A percentile compares a stretch with the other conserved stretches of the same genome.
phyloP scores from a whole-genome alignment of 2,113 vertebrate species.

The Deroptyus accipitrinus region DNA sequence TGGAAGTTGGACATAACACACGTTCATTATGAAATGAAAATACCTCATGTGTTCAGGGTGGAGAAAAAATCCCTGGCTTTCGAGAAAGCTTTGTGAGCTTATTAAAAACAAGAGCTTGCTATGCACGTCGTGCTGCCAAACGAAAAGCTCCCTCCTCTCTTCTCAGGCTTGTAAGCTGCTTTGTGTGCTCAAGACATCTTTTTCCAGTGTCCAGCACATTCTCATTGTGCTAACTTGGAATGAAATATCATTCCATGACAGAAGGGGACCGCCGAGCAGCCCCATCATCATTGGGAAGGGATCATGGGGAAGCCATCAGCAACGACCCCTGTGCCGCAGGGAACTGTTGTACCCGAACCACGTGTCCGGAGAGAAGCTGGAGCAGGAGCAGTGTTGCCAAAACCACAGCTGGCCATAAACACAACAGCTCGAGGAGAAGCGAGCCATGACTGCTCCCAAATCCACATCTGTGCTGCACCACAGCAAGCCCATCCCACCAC shows the following conservation, averaged over 20 bases:
- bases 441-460: not conserved
- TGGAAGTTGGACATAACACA: slow-evolving; percentile 32
- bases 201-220: slow-evolving; percentile 9
- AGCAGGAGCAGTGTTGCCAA: not conserved
- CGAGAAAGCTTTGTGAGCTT: slow-evolving; percentile 59
- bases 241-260: not conserved
- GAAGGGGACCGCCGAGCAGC: not conserved
- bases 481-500: fast-evolving
- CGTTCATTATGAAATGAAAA: slow-evolving; percentile 56
- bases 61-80: slow-evolving; percentile 54
- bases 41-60: slow-evolving; percentile 38
- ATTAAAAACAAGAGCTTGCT: slow-evolving; percentile 35
- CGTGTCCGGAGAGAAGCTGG: not conserved
- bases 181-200: not conserved
- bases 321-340: not conserved
- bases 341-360: not conserved
- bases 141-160: slow-evolving; percentile 25
- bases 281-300: not conserved
- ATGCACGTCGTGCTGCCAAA: not conserved
- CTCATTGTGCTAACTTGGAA: not conserved
- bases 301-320: not conserved
- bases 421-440: not conserved
- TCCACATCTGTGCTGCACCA: not conserved
- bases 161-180: slow-evolving; percentile 22
- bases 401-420: slow-evolving; percentile 7